Base-by-base conservation (phyloP, 1,140 invertebrate species). In the Thaumatotibia leucotreta region DNA sequence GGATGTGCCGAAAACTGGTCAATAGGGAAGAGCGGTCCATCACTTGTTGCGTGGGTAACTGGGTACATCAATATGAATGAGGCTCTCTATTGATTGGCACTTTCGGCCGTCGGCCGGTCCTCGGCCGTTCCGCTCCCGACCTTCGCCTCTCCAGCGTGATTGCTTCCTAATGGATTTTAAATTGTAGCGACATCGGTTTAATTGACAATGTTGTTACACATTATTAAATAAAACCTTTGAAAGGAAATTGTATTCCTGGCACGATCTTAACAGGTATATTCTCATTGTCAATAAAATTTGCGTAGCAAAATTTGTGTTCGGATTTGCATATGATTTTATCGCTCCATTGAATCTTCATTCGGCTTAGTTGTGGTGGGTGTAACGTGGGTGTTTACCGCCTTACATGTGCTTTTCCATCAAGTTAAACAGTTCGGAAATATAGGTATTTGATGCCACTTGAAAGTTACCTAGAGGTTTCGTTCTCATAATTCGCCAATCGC, bases 91-190 rank as follows among this genome's bases (percentile, higher is more conserved):
- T 65, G 70, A 64, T 65, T 50, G 61, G 45, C 58, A 61, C 64
- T 70, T 74, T 66, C 67, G 72, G 50, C 64, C 27, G 33, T n/a
- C 17, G 50, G 52, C 23, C 52, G 52, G n/a, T 14, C 11, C 52
- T 29, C 23, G 22, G 52, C 52, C 52, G n/a, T 29, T 24, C 23
- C 22, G 50, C 58, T 62, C 29, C 31, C 73, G 77, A 83, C 83
- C 83, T 84, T 81, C 73, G 68, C 64, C 68, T 69, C 66, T 70
- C 63, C 17, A 31, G 61, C 66, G 67, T 76, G 75, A 86, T 85
- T 86, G 80, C 75, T 73, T 65, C 65, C 63, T 84, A 85, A 85
- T 84, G 80, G 78, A 67, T 82, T 86, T 83, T 81, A 82, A 88
- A 86, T 83, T 86, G 80, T 79, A 70, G 65, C 66, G 31, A 72